These are phyloP conservation scores for Empidonax traillii DNA, from an alignment of 2,113 vertebrate species.

Conservation along the genomic window DNA sequence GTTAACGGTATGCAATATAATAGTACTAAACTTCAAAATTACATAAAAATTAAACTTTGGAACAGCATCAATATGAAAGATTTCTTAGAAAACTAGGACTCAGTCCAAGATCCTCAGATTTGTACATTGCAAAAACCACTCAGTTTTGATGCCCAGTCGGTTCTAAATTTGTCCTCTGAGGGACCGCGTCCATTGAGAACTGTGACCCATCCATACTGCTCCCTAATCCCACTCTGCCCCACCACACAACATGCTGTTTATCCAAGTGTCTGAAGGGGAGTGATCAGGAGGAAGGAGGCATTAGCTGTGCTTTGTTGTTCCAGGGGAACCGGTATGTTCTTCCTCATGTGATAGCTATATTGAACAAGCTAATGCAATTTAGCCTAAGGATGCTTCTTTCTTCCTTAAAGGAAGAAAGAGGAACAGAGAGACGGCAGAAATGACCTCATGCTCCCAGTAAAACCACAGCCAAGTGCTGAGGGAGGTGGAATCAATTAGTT, in stretches of 20 bases:
- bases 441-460: constrained; percentile 10
- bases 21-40: constrained; percentile 30
- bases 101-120: not conserved
- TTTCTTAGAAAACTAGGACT: constrained; percentile 17
- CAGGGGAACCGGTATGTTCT: not conserved
- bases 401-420: not conserved
- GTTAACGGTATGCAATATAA: constrained; percentile 40
- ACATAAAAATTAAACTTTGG: constrained; percentile 41
- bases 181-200: not conserved
- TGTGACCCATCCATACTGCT: not conserved
- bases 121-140: not conserved
- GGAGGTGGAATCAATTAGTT: not conserved
- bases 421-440: constrained; percentile 4
- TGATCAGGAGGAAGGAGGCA: not conserved
- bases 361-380: not conserved
- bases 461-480: not conserved
- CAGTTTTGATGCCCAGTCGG: not conserved
- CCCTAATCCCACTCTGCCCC: not conserved
- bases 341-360: not conserved
- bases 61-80: constrained; percentile 29
- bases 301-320: not conserved
- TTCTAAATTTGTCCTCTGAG: not conserved
- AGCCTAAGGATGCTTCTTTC: not conserved
- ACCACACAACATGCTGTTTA: not conserved
- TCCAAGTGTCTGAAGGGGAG: not conserved